phyloP scores from a whole-genome alignment of 2,888 invertebrate genomes.

The Limnephilus auricula region DNA sequence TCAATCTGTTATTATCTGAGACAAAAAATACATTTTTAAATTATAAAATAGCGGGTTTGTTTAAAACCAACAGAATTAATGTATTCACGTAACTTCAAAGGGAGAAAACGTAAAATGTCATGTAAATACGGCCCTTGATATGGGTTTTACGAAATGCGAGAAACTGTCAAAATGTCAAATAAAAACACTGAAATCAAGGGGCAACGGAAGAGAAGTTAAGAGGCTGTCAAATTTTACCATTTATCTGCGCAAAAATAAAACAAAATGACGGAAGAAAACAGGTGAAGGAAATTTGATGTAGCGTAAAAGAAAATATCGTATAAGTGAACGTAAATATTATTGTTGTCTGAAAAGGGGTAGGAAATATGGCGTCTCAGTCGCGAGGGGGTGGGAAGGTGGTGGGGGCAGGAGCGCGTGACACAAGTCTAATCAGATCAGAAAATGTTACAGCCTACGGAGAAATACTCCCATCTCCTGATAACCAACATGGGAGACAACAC shows the following conservation, averaged over 20 bases:
- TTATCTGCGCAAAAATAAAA: slow-evolving; percentile 7
- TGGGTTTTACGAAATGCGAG: slow-evolving; percentile 2
- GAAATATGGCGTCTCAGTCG: slow-evolving; percentile 41
- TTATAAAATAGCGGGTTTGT: neutral
- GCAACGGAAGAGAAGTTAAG: neutral
- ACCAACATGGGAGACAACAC: neutral
- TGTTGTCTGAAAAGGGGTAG: slow-evolving; percentile 9
- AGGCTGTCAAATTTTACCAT: neutral
- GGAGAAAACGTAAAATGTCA: neutral
- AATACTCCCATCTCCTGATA: neutral
- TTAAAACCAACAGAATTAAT: neutral
- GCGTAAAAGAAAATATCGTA: slow-evolving; percentile 19
- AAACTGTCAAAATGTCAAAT: neutral
- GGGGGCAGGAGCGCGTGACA: slow-evolving; percentile 9
- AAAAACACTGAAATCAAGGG: neutral
- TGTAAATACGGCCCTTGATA: neutral
- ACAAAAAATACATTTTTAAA: neutral
- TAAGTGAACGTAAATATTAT: slow-evolving; percentile 50
- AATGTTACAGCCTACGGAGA: neutral
- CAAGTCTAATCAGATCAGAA: slow-evolving; percentile 37
- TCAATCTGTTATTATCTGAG: neutral
- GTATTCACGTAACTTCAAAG: neutral
- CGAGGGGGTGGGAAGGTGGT: neutral
- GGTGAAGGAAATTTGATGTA: slow-evolving; percentile 33
- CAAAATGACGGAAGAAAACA: slow-evolving; percentile 19